Evolutionary conservation across 2,888 invertebrate species (phyloP).

Genomic region (Philaethria dido): DNA sequence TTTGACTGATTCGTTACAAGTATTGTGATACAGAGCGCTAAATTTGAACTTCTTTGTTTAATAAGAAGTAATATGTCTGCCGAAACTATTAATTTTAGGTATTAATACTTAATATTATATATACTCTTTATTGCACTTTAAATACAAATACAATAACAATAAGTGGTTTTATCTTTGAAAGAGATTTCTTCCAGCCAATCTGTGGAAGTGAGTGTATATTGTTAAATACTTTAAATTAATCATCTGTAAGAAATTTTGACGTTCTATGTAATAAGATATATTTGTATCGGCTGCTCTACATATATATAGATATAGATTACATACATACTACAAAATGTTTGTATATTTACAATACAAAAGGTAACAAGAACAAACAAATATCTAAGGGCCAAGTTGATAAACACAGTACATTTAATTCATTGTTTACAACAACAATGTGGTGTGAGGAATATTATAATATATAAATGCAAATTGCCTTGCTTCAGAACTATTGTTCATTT

Average conservation of each 20-base stretch:
- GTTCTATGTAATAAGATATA: not conserved
- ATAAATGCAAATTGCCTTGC: conserved; percentile 62
- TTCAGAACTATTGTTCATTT: conserved; percentile 56
- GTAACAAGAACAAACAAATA: conserved; percentile 47
- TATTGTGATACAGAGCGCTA: not conserved
- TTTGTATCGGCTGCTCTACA: not conserved
- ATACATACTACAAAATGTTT: conserved; percentile 39
- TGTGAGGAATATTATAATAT: conserved; percentile 64
- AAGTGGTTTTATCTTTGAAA: no score
- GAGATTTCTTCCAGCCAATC: no score
- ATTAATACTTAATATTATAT: no score
- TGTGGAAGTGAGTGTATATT: no score
- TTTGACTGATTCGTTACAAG: not conserved
- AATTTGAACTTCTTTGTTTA: not conserved
- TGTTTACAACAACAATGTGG: conserved; percentile 70
- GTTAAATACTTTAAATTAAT: not conserved
- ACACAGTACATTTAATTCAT: conserved; percentile 67
- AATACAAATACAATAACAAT: no score
- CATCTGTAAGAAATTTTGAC: not conserved
- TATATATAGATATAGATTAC: conserved; percentile 7
- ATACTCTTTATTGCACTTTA: no score
- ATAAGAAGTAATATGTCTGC: not conserved
- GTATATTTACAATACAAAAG: conserved; percentile 44
- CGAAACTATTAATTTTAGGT: no score
- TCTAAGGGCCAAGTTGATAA: conserved; percentile 71